Evolutionary conservation across 2,888 invertebrate species (phyloP).

Genomic region (Yponomeuta cagnagella): DNA sequence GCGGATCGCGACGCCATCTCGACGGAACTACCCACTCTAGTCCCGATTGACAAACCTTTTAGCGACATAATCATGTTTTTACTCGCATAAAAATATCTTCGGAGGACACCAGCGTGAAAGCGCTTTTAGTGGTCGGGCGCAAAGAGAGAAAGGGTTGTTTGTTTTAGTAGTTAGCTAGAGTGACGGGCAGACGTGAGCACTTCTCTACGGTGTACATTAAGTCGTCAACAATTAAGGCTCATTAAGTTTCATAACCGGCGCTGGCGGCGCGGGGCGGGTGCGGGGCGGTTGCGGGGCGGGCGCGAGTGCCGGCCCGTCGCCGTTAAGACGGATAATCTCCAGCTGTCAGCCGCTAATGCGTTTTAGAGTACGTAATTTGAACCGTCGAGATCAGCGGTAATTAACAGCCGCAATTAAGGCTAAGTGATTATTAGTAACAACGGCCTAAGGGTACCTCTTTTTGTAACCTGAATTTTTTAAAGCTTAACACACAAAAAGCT

Average conservation of each 20-base stretch:
- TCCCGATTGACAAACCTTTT: constrained; percentile 32
- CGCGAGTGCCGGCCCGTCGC: constrained; percentile 42
- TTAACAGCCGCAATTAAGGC: constrained; percentile 72
- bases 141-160: constrained; percentile 14
- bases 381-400: constrained; percentile 72
- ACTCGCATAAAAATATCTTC: constrained; percentile 14
- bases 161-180: constrained; percentile 8
- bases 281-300: constrained; percentile 11
- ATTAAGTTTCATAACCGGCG: constrained; percentile 72
- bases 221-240: constrained; percentile 73
- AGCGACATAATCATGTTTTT: constrained; percentile 29
- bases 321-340: constrained; percentile 74
- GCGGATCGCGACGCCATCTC: background rate
- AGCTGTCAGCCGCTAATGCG: constrained; percentile 74
- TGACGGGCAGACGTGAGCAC: constrained; percentile 28
- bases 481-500: constrained; percentile 8
- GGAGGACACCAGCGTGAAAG: constrained; percentile 1
- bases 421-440: constrained; percentile 65
- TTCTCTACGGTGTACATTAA: constrained; percentile 70
- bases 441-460: constrained; percentile 14
- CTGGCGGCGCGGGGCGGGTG: constrained; percentile 34
- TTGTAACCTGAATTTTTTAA: constrained; percentile 13
- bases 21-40: constrained; percentile 17
- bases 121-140: constrained; percentile 8
- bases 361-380: constrained; percentile 77